phyloP scores from a whole-genome alignment of 2,888 invertebrate genomes.

The Coenonympha arcania region DNA sequence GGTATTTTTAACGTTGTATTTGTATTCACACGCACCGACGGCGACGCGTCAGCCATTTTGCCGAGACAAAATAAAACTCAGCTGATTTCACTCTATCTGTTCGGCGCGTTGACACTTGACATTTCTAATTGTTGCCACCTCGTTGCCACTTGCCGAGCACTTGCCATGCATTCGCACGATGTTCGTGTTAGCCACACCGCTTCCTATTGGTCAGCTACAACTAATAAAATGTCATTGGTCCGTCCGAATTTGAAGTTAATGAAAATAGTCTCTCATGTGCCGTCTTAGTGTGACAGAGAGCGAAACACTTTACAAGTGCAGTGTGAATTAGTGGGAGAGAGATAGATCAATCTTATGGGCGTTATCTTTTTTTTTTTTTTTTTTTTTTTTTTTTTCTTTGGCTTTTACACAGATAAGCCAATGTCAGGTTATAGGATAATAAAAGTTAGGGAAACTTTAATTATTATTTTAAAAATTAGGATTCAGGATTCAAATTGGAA shows the following conservation, averaged over 20 bases:
- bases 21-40: constrained; percentile 53
- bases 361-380: no score
- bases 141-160: constrained; percentile 23
- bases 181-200: constrained; percentile 39
- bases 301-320: constrained; percentile 31
- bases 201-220: constrained; percentile 39
- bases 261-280: not conserved
- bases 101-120: constrained; percentile 30
- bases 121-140: constrained; percentile 24
- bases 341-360: constrained; percentile 32
- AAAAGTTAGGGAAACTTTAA: no score
- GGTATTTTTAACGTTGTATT: no score
- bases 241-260: not conserved
- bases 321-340: constrained; percentile 29
- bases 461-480: no score
- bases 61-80: constrained; percentile 58
- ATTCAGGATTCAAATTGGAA: no score
- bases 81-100: constrained; percentile 38
- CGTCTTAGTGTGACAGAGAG: constrained; percentile 36
- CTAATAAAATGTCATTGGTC: constrained; percentile 27
- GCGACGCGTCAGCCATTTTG: constrained; percentile 75
- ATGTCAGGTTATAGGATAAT: no score
- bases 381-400: no score
- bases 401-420: no score
- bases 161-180: constrained; percentile 37